These are phyloP conservation scores for Plectropomus leopardus DNA, from an alignment of 2,113 vertebrate species.

Conservation along the genomic window DNA sequence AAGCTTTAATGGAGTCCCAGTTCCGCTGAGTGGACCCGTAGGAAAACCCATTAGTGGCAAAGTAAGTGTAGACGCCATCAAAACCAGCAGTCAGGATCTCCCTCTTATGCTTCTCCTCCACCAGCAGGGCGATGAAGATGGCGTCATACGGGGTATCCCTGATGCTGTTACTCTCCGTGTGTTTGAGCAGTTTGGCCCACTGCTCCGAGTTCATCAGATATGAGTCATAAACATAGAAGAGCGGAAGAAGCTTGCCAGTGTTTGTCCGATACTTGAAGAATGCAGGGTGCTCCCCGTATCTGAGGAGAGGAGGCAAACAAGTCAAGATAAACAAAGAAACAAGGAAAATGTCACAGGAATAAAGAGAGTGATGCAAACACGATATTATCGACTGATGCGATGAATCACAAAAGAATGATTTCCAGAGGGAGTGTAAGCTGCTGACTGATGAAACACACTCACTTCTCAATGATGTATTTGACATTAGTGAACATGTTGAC, in stretches of 20 bases:
- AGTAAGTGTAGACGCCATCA: conserved; percentile 97
- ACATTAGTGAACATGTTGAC: conserved; percentile 91
- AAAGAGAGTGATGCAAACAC: not conserved
- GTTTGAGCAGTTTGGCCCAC: conserved; percentile 92
- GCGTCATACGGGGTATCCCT: conserved; percentile 92
- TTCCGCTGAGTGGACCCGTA: conserved; percentile 95
- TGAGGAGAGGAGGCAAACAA: conserved; percentile 71
- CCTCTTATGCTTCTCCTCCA: conserved; percentile 94
- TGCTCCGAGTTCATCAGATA: conserved; percentile 92
- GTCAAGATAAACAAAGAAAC: not conserved
- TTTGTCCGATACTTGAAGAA: conserved; percentile 93
- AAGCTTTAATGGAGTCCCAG: conserved; percentile 91
- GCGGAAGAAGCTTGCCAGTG: conserved; percentile 89
- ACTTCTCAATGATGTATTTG: conserved; percentile 96
- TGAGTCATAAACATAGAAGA: conserved; percentile 98
- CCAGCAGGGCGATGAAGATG: conserved; percentile 93
- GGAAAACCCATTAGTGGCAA: conserved; percentile 97
- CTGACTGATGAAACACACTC: conserved; percentile 68
- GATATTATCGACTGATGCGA: not conserved
- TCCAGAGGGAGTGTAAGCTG: not conserved
- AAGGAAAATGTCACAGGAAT: conserved; percentile 14
- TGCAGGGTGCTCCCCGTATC: conserved; percentile 94
- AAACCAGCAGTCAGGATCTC: conserved; percentile 94
- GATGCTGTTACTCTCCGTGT: conserved; percentile 88
- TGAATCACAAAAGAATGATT: not conserved